Base-by-base conservation (phyloP, 2,888 invertebrate genomes). In the Plutella xylostella region DNA sequence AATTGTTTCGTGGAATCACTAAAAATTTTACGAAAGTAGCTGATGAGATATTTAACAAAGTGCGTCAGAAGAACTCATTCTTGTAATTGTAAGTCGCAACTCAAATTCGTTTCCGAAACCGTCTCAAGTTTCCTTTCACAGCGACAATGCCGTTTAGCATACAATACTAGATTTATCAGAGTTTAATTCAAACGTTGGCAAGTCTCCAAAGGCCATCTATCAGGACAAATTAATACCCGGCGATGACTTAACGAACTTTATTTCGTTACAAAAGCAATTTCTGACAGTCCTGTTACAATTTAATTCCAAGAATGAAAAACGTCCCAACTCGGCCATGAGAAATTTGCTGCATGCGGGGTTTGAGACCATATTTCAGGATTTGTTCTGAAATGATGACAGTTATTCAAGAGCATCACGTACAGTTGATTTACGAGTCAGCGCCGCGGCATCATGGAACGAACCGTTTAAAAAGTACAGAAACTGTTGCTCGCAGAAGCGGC, bases 81-180 rank as follows among this genome's bases (percentile, higher is more conserved):
- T n/a, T n/a, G n/a, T n/a, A n/a, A n/a, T n/a, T n/a, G n/a, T n/a
- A n/a, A n/a, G n/a, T n/a, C n/a, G n/a, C n/a, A n/a, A n/a, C n/a
- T n/a, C n/a, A n/a, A n/a, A n/a, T n/a, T n/a, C n/a, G n/a, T n/a
- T n/a, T n/a, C n/a, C n/a, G n/a, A n/a, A n/a, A n/a, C n/a, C n/a
- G n/a, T n/a, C n/a, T n/a, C n/a, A n/a, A n/a, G n/a, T n/a, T n/a
- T n/a, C n/a, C n/a, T n/a, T n/a, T n/a, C n/a, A n/a, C n/a, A n/a
- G n/a, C 28, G 14, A 34, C 5, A 14, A n/a, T 9, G 38, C 39
- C 38, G 33, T 47, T 51, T 40, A 28, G 43, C 30, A 42, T 38
- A 49, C 46, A 45, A 44, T 28, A 28, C 28, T 28, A 28, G 2
- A 48, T 47, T 47, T 49, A 39, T 25, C 50, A 47, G 45, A 51